phyloP scores from a whole-genome alignment of 2,797 vertebrate species.

The Rousettus madagascariensis region DNA sequence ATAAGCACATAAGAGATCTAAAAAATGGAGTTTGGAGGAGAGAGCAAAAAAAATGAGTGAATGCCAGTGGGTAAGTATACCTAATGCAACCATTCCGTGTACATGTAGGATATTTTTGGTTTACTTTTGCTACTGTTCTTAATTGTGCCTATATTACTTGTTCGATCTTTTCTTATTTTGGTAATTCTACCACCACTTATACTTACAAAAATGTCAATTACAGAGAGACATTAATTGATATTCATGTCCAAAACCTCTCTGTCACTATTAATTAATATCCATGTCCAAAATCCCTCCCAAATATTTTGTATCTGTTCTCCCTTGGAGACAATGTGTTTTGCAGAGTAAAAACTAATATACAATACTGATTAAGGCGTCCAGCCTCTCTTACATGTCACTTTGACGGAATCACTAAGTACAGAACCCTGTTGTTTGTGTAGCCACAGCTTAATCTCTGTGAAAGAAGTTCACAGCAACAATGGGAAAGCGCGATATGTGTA shows the following conservation, averaged over 20 bases:
- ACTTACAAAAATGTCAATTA: not conserved
- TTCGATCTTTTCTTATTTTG: not conserved
- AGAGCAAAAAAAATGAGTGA: not conserved
- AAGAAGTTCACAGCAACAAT: not conserved
- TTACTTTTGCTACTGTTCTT: not conserved
- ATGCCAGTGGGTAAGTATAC: not conserved
- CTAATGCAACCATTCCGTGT: not conserved
- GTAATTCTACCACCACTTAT: not conserved
- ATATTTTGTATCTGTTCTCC: not conserved
- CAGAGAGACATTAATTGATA: not conserved
- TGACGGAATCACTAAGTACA: not conserved
- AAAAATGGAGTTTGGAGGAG: not conserved
- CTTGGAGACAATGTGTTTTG: not conserved
- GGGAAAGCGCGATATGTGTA: fast-evolving
- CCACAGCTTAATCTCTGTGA: not conserved
- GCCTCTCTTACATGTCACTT: not conserved
- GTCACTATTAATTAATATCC: not conserved
- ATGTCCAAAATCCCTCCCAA: not conserved
- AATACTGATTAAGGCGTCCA: not conserved
- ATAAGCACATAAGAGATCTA: not conserved
- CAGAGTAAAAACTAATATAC: not conserved
- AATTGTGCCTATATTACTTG: not conserved
- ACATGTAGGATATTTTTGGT: not conserved
- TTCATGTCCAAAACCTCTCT: not conserved
- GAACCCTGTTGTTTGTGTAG: not conserved